These are phyloP conservation scores for Onychostoma macrolepis DNA, from an alignment of 2,113 vertebrate genomes.

Conservation along the genomic window DNA sequence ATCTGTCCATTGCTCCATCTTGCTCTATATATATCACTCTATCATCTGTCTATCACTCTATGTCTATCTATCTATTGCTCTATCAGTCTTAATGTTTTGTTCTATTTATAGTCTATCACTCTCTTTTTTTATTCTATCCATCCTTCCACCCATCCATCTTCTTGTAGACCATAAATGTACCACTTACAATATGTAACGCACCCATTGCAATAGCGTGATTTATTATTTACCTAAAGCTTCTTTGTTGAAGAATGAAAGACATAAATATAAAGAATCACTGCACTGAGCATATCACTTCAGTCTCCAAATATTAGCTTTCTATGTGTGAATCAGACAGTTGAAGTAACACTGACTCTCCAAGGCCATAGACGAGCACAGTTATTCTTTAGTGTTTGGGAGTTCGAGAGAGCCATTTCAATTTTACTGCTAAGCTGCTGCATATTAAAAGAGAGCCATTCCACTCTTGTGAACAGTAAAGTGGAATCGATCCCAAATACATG, in stretches of 20 bases:
- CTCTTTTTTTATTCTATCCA: background rate
- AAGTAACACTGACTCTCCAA: background rate
- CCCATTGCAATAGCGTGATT: background rate
- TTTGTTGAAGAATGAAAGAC: background rate
- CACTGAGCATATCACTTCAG: background rate
- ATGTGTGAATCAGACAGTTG: background rate
- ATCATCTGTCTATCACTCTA: background rate
- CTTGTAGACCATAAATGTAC: background rate
- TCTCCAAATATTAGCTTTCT: background rate
- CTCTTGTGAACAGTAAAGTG: conserved; percentile 21
- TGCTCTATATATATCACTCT: too few species aligned
- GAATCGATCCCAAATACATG: background rate
- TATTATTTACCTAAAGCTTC: background rate
- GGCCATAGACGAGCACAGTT: background rate
- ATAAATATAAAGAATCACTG: background rate
- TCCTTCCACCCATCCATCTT: background rate
- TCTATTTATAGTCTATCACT: background rate
- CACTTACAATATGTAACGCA: background rate
- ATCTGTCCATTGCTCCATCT: background rate
- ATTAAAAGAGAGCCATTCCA: conserved; percentile 28
- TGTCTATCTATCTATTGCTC: background rate
- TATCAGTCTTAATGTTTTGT: background rate
- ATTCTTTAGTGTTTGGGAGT: background rate
- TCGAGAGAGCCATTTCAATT: background rate
- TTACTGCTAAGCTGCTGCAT: background rate